Evolutionary conservation across 2,888 invertebrate genomes (phyloP).

Genomic region (Timema podura): DNA sequence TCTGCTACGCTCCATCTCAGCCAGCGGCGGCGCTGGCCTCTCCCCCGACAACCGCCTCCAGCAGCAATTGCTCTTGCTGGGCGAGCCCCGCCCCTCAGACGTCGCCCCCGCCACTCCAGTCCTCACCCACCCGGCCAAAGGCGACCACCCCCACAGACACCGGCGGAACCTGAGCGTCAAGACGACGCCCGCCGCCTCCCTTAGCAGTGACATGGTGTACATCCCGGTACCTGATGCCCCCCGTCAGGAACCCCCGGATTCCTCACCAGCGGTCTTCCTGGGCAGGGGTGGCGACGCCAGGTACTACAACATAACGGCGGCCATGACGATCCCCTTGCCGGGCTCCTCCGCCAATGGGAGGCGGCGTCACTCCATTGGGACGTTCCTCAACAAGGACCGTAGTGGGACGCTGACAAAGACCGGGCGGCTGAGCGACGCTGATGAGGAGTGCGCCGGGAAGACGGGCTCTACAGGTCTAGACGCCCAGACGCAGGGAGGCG

Average conservation of each 20-base stretch:
- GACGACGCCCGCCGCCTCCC: slow-evolving; percentile 23
- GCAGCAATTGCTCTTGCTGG: slow-evolving; percentile 61
- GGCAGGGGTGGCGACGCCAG: slow-evolving; percentile 47
- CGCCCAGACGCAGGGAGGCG: background rate
- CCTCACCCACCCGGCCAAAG: slow-evolving; percentile 37
- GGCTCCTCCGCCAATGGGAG: slow-evolving; percentile 46
- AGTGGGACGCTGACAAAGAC: background rate
- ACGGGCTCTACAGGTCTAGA: background rate
- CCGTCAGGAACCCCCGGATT: slow-evolving; percentile 37
- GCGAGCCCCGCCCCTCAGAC: slow-evolving; percentile 66
- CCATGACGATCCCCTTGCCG: slow-evolving; percentile 45
- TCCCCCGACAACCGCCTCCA: slow-evolving; percentile 50
- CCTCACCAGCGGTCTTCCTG: slow-evolving; percentile 60
- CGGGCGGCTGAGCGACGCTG: background rate
- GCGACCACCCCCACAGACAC: slow-evolving; percentile 5
- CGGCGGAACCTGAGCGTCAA: background rate
- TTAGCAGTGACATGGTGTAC: slow-evolving; percentile 38
- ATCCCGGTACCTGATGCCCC: slow-evolving; percentile 32
- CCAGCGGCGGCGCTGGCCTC: slow-evolving; percentile 46
- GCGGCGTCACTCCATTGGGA: slow-evolving; percentile 64
- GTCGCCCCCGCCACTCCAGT: slow-evolving; percentile 56
- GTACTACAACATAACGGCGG: slow-evolving; percentile 51
- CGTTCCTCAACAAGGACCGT: slow-evolving; percentile 51
- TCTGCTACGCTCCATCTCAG: slow-evolving; percentile 60
- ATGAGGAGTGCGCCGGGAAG: background rate